Base-by-base conservation (phyloP, 2,797 vertebrate genomes). In the Clarias platycephalus region DNA sequence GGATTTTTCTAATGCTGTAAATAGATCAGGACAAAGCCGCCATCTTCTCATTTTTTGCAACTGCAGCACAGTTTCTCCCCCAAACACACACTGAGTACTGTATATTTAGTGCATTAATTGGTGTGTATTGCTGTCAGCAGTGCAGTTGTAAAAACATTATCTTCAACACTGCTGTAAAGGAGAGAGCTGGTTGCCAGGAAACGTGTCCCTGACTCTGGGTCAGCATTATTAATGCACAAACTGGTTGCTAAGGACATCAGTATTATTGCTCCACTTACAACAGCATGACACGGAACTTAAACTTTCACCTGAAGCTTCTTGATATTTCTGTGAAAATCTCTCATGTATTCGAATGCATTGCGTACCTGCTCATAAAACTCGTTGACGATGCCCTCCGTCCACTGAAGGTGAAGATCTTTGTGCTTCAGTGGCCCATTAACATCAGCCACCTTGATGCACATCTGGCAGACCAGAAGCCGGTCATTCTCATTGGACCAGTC, bases 401-500 rank as follows among this genome's bases (percentile, higher is more conserved):
- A 99, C 92, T 96, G 96, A 83, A 99, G 94, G 84, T 99, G 98
- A 81, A 99, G 95, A 15, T 98, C 97, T 90, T 98, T 98, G 91
- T 95, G 94, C 84, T 99, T 99, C 72, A 98, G 96, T 5, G 98
- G 98, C 28, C 98, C 98, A 0, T 99, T 99, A 91, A 99, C 98
- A 86, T 99, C 98, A 0, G 98, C 98, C 88, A 99, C 92, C 84
- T 99, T 99, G 90, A 99, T 99, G 90, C 98, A 99, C 97, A 99
- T 99, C 91, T 99, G 98, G 87, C 98, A 99, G 26, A 99, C 97
- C 90, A 99, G 93, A 71, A 99, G 89, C 82, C 98, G 95, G 91
- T 99, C 98, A 0, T 99, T 99, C 93, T 99, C 98, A 1, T 99
- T 99, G 58, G 96, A 94, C 98, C 98, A 99, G 74, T 99, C 97